Evolutionary conservation across 2,888 invertebrate genomes (phyloP).

Genomic region (Hypselothyrea guttata): DNA sequence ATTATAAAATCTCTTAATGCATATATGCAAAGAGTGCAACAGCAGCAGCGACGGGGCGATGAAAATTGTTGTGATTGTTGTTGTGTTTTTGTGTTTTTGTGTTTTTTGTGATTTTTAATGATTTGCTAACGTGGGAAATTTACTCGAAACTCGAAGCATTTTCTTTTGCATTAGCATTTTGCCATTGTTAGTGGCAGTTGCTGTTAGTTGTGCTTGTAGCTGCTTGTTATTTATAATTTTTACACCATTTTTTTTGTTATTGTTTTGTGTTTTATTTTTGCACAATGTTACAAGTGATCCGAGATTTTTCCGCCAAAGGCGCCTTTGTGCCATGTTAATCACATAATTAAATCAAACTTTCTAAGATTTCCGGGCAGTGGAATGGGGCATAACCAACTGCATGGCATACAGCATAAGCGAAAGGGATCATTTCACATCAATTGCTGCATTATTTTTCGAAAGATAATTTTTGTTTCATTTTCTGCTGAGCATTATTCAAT

Average conservation of each 20-base stretch:
- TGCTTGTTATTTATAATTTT: slow-evolving; percentile 72
- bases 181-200: slow-evolving; percentile 43
- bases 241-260: slow-evolving; percentile 56
- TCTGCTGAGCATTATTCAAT: background rate
- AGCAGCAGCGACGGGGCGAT: slow-evolving; percentile 10
- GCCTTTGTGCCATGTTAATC: slow-evolving; percentile 72
- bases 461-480: slow-evolving; percentile 1
- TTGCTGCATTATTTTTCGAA: background rate
- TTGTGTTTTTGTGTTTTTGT: slow-evolving; percentile 51
- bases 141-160: slow-evolving; percentile 41
- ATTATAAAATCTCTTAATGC: slow-evolving; percentile 43
- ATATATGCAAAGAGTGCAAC: slow-evolving; percentile 33
- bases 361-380: slow-evolving; percentile 55
- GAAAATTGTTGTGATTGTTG: slow-evolving; percentile 18
- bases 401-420: slow-evolving; percentile 16
- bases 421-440: slow-evolving; percentile 33
- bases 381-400: background rate
- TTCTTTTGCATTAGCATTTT: slow-evolving; percentile 60
- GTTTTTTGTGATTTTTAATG: slow-evolving; percentile 69
- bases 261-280: no score
- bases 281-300: slow-evolving; percentile 62
- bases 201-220: slow-evolving; percentile 41
- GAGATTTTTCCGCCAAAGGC: slow-evolving; percentile 38
- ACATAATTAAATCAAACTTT: slow-evolving; percentile 74
- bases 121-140: slow-evolving; percentile 72